phyloP scores from a whole-genome alignment of 53 echinoderm and acorn worm genomes.

The Holothuria scabra region DNA sequence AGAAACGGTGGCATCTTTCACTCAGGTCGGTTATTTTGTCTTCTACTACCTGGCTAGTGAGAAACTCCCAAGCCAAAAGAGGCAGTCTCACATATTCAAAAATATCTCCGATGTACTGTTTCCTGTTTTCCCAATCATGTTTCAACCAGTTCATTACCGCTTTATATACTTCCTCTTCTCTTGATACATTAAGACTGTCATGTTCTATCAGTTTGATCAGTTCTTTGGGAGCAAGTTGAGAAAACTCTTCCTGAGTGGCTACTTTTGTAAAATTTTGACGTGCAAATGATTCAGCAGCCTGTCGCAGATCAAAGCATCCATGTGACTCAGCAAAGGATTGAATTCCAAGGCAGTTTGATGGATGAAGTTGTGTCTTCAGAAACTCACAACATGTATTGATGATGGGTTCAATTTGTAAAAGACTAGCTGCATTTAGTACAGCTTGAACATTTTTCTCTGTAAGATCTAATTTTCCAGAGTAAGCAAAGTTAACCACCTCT shows the following conservation, averaged over 20 bases:
- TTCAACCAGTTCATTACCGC: slow-evolving; percentile 77
- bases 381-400: slow-evolving; percentile 74
- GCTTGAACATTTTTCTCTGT: slow-evolving; percentile 87
- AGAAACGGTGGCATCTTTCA: slow-evolving; percentile 73
- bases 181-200: slow-evolving; percentile 84
- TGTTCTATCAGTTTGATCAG: slow-evolving; percentile 75
- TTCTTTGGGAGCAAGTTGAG: slow-evolving; percentile 70
- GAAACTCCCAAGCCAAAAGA: slow-evolving; percentile 94
- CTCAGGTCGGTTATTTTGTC: slow-evolving; percentile 70
- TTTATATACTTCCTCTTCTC: slow-evolving; percentile 89
- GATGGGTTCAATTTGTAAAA: slow-evolving; percentile 88
- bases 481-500: slow-evolving; percentile 89
- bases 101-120: slow-evolving; percentile 64
- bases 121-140: slow-evolving; percentile 60
- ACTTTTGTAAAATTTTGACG: slow-evolving; percentile 88
- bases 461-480: slow-evolving; percentile 75
- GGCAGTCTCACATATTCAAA: slow-evolving; percentile 96
- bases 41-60: slow-evolving; percentile 78
- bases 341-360: slow-evolving; percentile 93
- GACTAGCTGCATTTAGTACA: slow-evolving; percentile 77
- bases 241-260: slow-evolving; percentile 81
- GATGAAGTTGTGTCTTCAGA: slow-evolving; percentile 85
- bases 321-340: slow-evolving; percentile 82
- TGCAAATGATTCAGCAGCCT: slow-evolving; percentile 72
- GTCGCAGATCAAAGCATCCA: slow-evolving; percentile 83